Conservation (phyloP, 2,888 invertebrate genomes). For the Hydropsyche betteni region DNA sequence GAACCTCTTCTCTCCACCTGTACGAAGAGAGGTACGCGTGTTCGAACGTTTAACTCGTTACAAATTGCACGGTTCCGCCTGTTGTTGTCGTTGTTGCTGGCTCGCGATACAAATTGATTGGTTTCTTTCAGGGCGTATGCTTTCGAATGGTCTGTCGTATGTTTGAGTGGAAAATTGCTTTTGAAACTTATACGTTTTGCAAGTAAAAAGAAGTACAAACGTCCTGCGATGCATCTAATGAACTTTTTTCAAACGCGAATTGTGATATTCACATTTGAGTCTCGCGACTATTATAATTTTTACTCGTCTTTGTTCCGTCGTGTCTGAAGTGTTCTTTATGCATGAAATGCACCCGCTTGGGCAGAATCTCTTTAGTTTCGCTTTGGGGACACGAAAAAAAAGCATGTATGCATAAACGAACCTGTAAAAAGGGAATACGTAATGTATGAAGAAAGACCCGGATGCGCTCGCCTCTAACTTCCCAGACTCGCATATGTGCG, state of each 20-base stretch:
- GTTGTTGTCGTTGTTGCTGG: not conserved
- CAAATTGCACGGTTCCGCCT: conserved; percentile 9
- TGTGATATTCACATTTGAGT: not conserved
- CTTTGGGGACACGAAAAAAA: not conserved
- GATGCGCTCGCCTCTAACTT: conserved; percentile 31
- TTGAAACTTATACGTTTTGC: too few relatives aligned
- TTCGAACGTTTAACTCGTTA: conserved; percentile 3
- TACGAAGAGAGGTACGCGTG: not conserved
- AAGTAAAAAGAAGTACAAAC: not conserved
- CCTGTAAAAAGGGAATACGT: conserved; percentile 41
- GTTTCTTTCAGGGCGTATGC: too few relatives aligned
- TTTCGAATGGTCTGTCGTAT: too few relatives aligned
- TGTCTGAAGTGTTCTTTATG: conserved; percentile 16
- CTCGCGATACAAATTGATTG: not conserved
- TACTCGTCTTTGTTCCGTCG: conserved; percentile 43
- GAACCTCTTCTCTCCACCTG: not conserved
- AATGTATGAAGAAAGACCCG: conserved; percentile 40
- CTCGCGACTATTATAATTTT: conserved; percentile 41
- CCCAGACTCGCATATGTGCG: not conserved
- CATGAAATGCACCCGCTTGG: conserved; percentile 28
- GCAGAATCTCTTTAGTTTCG: conserved; percentile 21
- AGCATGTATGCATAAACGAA: not conserved
- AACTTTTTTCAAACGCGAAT: too few relatives aligned
- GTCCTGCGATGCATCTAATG: not conserved
- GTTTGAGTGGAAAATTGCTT: too few relatives aligned